Percentiles rank a stretch among this genome's conserved stretches.
These are phyloP conservation scores for Stomorhina lunata DNA, from an alignment of 2,888 invertebrate genomes.

Conservation along the genomic window DNA sequence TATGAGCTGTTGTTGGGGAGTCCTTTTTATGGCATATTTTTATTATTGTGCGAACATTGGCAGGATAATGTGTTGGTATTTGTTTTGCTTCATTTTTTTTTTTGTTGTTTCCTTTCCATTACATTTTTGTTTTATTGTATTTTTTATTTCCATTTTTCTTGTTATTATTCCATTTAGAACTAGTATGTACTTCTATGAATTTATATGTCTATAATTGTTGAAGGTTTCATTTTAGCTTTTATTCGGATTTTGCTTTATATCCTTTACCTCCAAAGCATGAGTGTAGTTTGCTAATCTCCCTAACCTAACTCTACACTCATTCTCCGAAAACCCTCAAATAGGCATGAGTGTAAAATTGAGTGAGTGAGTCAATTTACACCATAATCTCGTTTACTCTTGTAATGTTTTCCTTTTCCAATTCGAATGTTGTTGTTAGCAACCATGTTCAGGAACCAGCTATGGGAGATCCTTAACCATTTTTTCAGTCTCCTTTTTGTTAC, in stretches of 20 bases:
- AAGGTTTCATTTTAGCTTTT: slow-evolving; percentile 15
- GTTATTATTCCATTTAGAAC: background rate
- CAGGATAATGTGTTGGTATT: background rate
- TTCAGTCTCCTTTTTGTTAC: background rate
- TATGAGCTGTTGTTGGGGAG: slow-evolving; percentile 1
- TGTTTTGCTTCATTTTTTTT: background rate
- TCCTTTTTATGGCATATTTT: slow-evolving; percentile 5
- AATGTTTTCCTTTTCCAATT: background rate
- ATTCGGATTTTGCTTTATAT: background rate
- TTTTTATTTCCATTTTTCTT: background rate
- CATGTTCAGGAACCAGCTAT: background rate
- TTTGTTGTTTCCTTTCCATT: background rate
- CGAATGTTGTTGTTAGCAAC: slow-evolving; percentile 10
- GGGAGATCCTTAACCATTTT: too few species aligned
- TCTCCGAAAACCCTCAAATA: background rate
- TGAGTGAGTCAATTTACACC: background rate
- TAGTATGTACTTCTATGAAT: background rate
- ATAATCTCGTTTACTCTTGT: background rate
- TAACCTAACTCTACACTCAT: background rate
- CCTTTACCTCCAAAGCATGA: background rate
- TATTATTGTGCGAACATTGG: background rate
- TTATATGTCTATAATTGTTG: slow-evolving; percentile 25
- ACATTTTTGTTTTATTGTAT: background rate
- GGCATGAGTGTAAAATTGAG: slow-evolving; percentile 4
- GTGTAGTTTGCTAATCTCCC: slow-evolving; percentile 18